Conservation (phyloP, 2,888 invertebrate species). For the Tipula helvola region DNA sequence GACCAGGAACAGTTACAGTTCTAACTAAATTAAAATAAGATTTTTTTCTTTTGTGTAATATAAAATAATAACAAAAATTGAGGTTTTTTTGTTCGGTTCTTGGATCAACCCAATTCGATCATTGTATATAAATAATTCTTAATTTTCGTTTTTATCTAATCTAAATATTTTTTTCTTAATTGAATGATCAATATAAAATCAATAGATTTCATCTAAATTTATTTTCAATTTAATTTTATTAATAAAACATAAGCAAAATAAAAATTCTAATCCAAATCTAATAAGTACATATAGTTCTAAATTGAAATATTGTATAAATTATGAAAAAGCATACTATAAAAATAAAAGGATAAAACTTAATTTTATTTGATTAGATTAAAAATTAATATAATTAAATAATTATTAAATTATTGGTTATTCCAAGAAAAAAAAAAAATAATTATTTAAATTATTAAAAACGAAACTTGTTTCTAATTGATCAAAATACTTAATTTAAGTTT, state of each 20-base stretch:
- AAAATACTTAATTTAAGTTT: background rate
- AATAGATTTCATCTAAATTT: background rate
- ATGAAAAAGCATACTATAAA: background rate
- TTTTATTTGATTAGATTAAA: background rate
- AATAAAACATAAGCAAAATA: background rate
- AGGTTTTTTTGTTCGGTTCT: background rate
- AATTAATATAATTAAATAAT: background rate
- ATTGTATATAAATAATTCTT: background rate
- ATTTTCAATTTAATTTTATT: background rate
- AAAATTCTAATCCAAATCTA: background rate
- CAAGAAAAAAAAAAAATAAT: background rate
- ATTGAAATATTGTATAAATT: background rate
- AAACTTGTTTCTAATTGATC: background rate
- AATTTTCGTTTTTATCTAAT: background rate
- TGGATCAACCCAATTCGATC: background rate
- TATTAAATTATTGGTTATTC: background rate
- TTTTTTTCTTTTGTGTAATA: background rate
- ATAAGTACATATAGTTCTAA: background rate
- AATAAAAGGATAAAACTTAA: background rate
- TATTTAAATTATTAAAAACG: background rate
- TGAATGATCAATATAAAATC: background rate
- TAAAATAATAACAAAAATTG: background rate
- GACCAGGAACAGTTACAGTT: background rate
- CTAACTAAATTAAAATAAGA: background rate
- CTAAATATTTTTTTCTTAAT: background rate